Evolutionary conservation across 2,113 vertebrate genomes (phyloP).

Genomic region (Mastomys natalensis): DNA sequence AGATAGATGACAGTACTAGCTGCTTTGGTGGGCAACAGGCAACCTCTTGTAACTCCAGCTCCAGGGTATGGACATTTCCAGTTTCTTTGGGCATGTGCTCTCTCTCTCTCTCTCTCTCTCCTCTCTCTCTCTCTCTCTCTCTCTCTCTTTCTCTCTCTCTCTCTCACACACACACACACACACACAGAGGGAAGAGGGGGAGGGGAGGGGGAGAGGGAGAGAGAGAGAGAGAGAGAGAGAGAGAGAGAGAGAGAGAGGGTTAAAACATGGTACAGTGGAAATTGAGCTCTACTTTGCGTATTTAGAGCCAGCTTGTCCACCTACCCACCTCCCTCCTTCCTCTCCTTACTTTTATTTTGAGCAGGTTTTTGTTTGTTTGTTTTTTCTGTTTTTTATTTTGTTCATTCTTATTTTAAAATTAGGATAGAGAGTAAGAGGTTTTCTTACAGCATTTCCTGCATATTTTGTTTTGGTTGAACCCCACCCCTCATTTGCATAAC

Average conservation of each 20-base stretch:
- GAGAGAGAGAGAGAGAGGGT: too few relatives aligned
- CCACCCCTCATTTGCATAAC: neutral
- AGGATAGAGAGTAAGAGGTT: neutral
- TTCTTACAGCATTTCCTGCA: neutral
- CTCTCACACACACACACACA: neutral
- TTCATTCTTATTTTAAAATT: neutral
- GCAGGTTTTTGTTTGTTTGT: neutral
- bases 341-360: neutral
- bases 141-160: too few relatives aligned
- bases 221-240: too few relatives aligned
- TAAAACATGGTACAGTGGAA: neutral
- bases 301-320: neutral
- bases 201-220: too few relatives aligned
- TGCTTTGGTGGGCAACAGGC: neutral
- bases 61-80: neutral
- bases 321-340: neutral
- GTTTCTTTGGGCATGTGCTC: neutral
- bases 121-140: too few relatives aligned
- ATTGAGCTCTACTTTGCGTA: neutral
- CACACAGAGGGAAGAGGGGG: too few relatives aligned
- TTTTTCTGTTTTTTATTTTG: neutral
- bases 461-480: too few relatives aligned
- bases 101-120: too few relatives aligned
- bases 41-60: neutral
- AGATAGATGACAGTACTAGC: neutral